Conservation (phyloP, 2,797 vertebrate species). For the Tamandua tetradactyla region DNA sequence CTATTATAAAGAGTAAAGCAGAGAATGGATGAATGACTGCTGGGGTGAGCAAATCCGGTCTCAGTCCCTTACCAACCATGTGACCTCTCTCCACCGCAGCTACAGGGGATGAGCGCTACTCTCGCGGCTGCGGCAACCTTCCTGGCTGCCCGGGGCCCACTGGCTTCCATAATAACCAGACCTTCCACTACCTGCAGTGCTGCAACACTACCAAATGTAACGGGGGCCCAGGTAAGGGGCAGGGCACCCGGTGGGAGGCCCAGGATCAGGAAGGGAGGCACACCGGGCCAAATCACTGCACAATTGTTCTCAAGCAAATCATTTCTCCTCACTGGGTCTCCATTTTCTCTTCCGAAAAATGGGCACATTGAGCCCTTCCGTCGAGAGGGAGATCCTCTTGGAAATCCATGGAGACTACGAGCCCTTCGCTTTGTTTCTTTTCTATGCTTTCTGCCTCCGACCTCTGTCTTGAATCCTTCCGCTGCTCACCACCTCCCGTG, state of each 20-base stretch:
- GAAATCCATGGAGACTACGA: background rate
- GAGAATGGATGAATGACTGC: background rate
- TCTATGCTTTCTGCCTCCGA: background rate
- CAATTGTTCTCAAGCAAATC: background rate
- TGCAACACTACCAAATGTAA: constrained; percentile 74
- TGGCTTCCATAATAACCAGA: constrained; percentile 71
- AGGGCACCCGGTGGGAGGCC: accelerated
- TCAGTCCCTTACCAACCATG: background rate
- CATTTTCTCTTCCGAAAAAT: background rate
- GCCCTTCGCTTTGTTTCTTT: background rate
- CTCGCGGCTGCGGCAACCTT: constrained; percentile 69
- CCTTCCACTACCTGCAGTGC: constrained; percentile 74
- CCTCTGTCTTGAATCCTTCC: background rate
- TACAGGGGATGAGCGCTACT: constrained; percentile 52
- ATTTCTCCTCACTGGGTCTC: background rate
- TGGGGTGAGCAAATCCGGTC: background rate
- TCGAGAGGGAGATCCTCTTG: background rate
- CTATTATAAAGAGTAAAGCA: background rate
- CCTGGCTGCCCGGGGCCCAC: constrained; percentile 65
- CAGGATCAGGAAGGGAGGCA: background rate
- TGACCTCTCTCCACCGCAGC: background rate
- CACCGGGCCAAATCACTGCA: accelerated
- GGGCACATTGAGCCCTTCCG: background rate
- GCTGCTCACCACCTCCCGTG: background rate
- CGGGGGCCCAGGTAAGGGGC: constrained; percentile 60